Conservation (phyloP, 2,113 vertebrate species). For the Riparia riparia region DNA sequence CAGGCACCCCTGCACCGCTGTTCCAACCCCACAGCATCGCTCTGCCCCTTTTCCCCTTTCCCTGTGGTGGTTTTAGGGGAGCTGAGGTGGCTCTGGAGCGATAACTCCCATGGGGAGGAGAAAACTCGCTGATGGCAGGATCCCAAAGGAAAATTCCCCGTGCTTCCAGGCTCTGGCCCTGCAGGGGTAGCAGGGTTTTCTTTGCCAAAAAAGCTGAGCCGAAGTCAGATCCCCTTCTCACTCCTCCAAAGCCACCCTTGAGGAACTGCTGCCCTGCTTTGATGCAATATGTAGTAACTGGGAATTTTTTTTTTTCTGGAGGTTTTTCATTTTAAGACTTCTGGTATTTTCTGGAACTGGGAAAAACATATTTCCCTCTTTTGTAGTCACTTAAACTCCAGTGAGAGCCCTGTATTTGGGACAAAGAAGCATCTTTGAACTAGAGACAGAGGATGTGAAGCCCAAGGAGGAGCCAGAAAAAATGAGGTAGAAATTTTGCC, state of each 20-base stretch:
- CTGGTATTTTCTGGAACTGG: not conserved
- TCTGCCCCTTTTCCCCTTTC: not conserved
- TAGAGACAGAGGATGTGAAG: not conserved
- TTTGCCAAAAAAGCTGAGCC: not conserved
- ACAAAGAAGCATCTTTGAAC: not conserved
- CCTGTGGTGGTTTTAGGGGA: not conserved
- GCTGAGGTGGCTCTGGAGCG: accelerated
- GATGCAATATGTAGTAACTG: not conserved
- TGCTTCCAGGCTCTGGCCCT: not conserved
- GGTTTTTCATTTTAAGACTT: not conserved
- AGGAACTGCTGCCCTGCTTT: not conserved
- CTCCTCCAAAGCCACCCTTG: not conserved
- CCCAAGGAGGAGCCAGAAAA: not conserved
- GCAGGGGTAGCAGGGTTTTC: not conserved
- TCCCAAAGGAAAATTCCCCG: accelerated
- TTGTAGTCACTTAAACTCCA: not conserved
- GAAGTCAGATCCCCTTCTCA: not conserved
- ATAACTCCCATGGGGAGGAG: not conserved
- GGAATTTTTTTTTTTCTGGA: not conserved
- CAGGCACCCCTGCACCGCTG: accelerated
- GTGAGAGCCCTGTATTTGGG: not conserved
- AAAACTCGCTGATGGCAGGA: accelerated
- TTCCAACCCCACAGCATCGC: not conserved
- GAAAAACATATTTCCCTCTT: not conserved
- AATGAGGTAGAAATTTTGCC: not conserved